Percentiles rank a stretch among this genome's conserved stretches.
Conservation (phyloP, 1,140 invertebrate genomes). For the Colletes gigas region DNA sequence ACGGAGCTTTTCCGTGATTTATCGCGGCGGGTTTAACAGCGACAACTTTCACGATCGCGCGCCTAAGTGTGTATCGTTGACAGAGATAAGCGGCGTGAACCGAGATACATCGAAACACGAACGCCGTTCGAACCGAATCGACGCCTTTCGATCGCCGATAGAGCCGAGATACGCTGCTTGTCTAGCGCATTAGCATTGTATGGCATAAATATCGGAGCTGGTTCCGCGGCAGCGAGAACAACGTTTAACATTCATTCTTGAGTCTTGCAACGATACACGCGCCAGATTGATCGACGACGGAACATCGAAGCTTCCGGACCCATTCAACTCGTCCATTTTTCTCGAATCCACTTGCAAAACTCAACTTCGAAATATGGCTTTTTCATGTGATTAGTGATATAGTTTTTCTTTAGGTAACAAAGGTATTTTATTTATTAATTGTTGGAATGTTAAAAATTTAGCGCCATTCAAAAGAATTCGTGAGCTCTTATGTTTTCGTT, state of each 20-base stretch:
- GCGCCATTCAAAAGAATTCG: too few relatives aligned
- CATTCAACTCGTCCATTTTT: background rate
- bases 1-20: conserved; percentile 5
- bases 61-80: conserved; percentile 11
- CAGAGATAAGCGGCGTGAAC: conserved; percentile 10
- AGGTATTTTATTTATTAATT: too few relatives aligned
- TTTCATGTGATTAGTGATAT: too few relatives aligned
- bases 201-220: conserved; percentile 24
- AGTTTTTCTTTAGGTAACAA: too few relatives aligned
- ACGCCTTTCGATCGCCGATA: conserved; percentile 24
- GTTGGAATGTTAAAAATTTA: too few relatives aligned
- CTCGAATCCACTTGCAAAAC: too few relatives aligned
- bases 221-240: background rate
- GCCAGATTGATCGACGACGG: background rate
- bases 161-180: conserved; percentile 13
- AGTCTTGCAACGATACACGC: background rate
- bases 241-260: conserved; percentile 16
- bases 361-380: too few relatives aligned
- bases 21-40: background rate
- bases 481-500: too few relatives aligned
- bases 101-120: background rate
- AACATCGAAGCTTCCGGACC: background rate
- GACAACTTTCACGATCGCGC: conserved; percentile 3
- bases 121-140: conserved; percentile 23
- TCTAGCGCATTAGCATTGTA: conserved; percentile 31